These are phyloP conservation scores for Agapornis canus DNA, from an alignment of 2,797 vertebrate species.

Conservation along the genomic window DNA sequence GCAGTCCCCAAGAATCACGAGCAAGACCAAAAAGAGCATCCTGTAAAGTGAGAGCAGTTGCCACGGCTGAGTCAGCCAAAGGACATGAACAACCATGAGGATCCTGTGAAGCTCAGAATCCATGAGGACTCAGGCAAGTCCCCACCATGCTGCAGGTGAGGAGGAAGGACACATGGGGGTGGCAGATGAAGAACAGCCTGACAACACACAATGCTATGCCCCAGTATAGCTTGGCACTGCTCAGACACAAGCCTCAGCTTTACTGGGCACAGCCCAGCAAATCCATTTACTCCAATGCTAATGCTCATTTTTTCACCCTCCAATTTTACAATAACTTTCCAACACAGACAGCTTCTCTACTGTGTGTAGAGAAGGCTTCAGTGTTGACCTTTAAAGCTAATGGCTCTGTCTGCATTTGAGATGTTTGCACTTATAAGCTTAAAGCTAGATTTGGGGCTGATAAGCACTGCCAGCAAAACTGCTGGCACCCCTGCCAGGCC, in stretches of 20 bases:
- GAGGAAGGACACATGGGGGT: neutral
- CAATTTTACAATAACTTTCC: neutral
- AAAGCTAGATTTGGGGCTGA: neutral
- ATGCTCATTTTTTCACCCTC: neutral
- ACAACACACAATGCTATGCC: neutral
- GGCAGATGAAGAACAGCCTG: neutral
- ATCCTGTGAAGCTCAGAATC: neutral
- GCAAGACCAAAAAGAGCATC: neutral
- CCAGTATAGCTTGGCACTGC: neutral
- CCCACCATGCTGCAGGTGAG: rapidly evolving
- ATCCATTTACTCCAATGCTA: neutral
- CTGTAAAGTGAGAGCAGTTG: neutral
- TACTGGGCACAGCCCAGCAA: neutral
- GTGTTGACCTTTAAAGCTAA: constrained; percentile 23
- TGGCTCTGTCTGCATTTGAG: neutral
- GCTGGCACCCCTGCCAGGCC: neutral
- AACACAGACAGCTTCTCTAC: neutral
- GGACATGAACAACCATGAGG: neutral
- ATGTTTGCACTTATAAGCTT: neutral
- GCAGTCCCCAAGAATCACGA: neutral
- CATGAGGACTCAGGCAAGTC: neutral
- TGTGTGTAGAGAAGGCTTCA: neutral
- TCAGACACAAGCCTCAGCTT: neutral
- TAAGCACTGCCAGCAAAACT: neutral
- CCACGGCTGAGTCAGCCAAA: rapidly evolving